A percentile compares a stretch with the other conserved stretches of the same genome.
Evolutionary conservation across 2,888 invertebrate species (phyloP).

Genomic region (Fragum whitleyi): DNA sequence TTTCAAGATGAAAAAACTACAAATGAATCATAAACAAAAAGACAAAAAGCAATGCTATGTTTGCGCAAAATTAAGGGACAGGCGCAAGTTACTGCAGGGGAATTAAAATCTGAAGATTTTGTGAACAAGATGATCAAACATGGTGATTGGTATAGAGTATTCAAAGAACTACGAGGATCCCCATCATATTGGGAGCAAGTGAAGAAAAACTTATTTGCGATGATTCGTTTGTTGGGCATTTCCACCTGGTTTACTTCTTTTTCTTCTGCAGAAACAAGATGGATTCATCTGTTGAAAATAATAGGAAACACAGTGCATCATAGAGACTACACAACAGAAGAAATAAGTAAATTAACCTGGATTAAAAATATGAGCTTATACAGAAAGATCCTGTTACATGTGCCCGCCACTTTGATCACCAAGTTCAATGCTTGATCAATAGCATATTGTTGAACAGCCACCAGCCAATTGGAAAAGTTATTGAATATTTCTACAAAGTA

Average conservation of each 20-base stretch:
- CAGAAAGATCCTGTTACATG: conserved; percentile 53
- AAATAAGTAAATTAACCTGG: conserved; percentile 17
- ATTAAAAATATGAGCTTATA: conserved; percentile 40
- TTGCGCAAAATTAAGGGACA: conserved; percentile 41
- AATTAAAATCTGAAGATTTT: conserved; percentile 26
- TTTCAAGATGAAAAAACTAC: no score
- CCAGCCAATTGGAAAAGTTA: conserved; percentile 48
- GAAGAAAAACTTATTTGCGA: conserved; percentile 55
- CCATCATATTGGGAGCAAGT: conserved; percentile 53
- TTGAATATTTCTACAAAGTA: conserved; percentile 58
- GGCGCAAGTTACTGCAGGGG: conserved; percentile 29
- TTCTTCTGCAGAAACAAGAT: conserved; percentile 60
- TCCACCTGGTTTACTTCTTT: conserved; percentile 54
- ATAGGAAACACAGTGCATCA: conserved; percentile 28
- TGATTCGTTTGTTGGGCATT: conserved; percentile 50
- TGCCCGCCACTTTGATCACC: conserved; percentile 61
- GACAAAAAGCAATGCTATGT: conserved; percentile 18
- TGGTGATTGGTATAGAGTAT: conserved; percentile 49
- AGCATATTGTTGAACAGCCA: conserved; percentile 10
- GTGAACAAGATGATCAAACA: conserved; percentile 11
- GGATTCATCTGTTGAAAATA: no score
- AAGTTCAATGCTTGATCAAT: conserved; percentile 46
- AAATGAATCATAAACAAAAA: conserved; percentile 40
- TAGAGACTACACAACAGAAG: conserved; percentile 13
- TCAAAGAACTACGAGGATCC: conserved; percentile 48